Percentiles rank a stretch among this genome's conserved stretches.
These are phyloP conservation scores for Drosophila merina DNA, from an alignment of 2,888 invertebrate species.

Conservation along the genomic window DNA sequence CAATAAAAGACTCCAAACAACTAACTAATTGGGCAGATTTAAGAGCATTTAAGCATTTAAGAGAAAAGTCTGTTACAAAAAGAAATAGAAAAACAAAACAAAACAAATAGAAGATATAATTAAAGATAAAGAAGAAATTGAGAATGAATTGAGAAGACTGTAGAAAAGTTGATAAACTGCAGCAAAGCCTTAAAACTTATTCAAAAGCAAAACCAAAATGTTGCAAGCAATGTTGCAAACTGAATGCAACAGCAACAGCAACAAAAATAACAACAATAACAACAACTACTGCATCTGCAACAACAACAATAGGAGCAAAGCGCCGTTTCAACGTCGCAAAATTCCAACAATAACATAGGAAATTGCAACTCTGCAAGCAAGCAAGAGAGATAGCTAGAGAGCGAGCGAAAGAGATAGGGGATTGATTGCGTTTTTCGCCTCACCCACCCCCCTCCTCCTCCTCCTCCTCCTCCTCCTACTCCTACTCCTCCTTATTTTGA, in stretches of 20 bases:
- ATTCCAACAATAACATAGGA: slow-evolving; percentile 55
- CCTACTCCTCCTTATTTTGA: background rate
- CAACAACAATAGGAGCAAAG: slow-evolving; percentile 47
- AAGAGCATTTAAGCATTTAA: slow-evolving; percentile 57
- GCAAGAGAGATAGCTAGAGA: slow-evolving; percentile 16
- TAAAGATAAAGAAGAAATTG: background rate
- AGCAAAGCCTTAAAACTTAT: slow-evolving; percentile 27
- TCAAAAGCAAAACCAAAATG: slow-evolving; percentile 52
- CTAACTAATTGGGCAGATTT: slow-evolving; percentile 31
- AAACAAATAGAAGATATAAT: background rate
- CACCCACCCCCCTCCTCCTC: slow-evolving; percentile 3
- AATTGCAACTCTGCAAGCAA: slow-evolving; percentile 7
- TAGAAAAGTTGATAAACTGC: slow-evolving; percentile 30
- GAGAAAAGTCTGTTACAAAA: slow-evolving; percentile 49
- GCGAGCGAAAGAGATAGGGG: slow-evolving; percentile 20
- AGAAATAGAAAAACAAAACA: slow-evolving; percentile 9
- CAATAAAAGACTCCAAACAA: slow-evolving; percentile 64
- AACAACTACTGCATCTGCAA: slow-evolving; percentile 34
- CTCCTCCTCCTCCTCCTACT: background rate
- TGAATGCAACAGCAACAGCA: slow-evolving; percentile 34
- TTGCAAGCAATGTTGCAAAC: slow-evolving; percentile 32
- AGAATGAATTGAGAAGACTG: slow-evolving; percentile 13
- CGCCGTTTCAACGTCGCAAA: slow-evolving; percentile 50
- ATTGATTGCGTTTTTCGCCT: slow-evolving; percentile 9
- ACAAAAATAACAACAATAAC: slow-evolving; percentile 31